Base-by-base conservation (phyloP, 2,797 vertebrate species). In the Sebastes alutus region DNA sequence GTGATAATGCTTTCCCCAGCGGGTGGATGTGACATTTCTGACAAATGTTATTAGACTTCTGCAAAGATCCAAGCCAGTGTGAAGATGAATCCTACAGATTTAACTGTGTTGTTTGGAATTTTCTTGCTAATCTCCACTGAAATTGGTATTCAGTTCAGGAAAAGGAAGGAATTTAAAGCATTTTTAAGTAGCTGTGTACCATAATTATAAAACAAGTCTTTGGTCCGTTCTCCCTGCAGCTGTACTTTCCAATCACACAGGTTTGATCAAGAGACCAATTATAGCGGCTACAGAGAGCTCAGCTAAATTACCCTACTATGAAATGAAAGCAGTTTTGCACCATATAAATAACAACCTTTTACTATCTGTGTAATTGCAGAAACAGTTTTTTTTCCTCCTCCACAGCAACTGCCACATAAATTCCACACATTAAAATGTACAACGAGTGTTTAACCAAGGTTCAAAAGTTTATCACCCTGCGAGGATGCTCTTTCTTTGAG, bases 251-350 rank as follows among this genome's bases (percentile, higher is more conserved):
- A 79, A 81, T 89, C 78, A 78, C 71, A 61, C 74, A 69, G 61
- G 81, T 91, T 86, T 86, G 82, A 92, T 85, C 86, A 70, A 79
- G 87, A 74, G 85, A 90, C 60, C 89, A 93, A 91, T 93, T 90
- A 93, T 30, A 81, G 72, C 27, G 18, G 76, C 85, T 23, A 54
- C 72, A 80, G 54, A 86, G 61, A 71, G 70, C 38, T 27, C 55
- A 33, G 64, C 56, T 82, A 63, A 88, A 78, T 89, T 54, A 67
- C 75, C 38, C 54, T 52, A 46, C 77, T 75, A 67, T 72, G 75
- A 70, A 78, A 75, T 27, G 20, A 77, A 84, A 81, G 70, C 59
- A 25, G 27, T 56, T 82, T 64, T 46, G 25, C 23, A 61, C 27
- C 1, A 60, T 65, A 81, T 83, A 80, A 89, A 90, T 77, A 86